Evolutionary conservation across 2,888 invertebrate genomes (phyloP).

Genomic region (Idaea aversata): DNA sequence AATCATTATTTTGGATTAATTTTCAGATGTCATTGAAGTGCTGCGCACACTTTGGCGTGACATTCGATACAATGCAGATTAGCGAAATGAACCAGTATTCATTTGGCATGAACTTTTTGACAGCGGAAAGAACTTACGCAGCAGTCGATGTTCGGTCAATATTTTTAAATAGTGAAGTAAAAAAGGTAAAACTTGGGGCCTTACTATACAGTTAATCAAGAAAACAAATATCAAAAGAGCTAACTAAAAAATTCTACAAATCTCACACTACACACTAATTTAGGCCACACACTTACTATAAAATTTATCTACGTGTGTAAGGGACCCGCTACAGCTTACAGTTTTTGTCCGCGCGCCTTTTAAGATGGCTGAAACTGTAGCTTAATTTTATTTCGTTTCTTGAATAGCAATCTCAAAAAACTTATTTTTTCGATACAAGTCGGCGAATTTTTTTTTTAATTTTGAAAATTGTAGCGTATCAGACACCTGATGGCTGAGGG

Average conservation of each 20-base stretch:
- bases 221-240: background rate
- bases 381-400: background rate
- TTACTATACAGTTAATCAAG: background rate
- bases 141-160: slow-evolving; percentile 35
- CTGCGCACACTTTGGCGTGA: slow-evolving; percentile 15
- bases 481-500: slow-evolving; percentile 47
- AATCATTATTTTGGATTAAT: background rate
- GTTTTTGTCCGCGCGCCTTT: no score
- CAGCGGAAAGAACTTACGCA: slow-evolving; percentile 26
- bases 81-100: slow-evolving; percentile 30
- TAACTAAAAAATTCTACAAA: no score
- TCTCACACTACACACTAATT: background rate
- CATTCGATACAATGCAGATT: slow-evolving; percentile 32
- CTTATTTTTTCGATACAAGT: no score
- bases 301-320: background rate
- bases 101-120: slow-evolving; percentile 35
- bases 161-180: slow-evolving; percentile 18
- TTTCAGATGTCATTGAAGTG: slow-evolving; percentile 31
- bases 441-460: no score
- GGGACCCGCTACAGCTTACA: no score
- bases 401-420: no score
- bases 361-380: no score
- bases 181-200: background rate
- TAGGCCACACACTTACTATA: background rate
- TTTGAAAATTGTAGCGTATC: slow-evolving; percentile 30